Conservation (phyloP, 2,888 invertebrate species). For the Drosophila tripunctata region DNA sequence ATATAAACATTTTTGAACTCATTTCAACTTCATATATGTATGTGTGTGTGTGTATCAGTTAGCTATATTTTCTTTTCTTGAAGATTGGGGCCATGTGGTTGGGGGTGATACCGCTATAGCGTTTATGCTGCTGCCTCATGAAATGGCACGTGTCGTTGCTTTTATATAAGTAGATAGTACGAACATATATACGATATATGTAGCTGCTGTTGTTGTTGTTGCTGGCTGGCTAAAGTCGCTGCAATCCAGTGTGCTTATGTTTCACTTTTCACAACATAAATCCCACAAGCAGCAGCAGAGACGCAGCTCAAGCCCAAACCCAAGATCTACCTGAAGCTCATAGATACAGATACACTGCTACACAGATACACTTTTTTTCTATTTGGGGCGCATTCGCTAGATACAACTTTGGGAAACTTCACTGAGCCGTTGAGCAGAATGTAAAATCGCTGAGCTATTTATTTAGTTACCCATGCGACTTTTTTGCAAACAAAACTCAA, state of each 20-base stretch:
- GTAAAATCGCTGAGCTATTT: conserved; percentile 72
- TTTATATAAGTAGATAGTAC: conserved; percentile 26
- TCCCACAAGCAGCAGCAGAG: conserved; percentile 59
- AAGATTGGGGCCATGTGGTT: conserved; percentile 16
- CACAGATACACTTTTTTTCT: too few relatives aligned
- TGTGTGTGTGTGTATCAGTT: conserved; percentile 29
- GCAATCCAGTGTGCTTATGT: conserved; percentile 77
- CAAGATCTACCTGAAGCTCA: conserved; percentile 24
- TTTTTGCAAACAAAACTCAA: conserved; percentile 31
- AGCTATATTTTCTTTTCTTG: conserved; percentile 24
- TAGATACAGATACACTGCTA: conserved; percentile 32
- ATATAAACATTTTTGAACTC: conserved; percentile 79
- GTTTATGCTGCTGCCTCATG: conserved; percentile 65
- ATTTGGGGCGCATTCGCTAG: conserved; percentile 16
- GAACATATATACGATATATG: conserved; percentile 7
- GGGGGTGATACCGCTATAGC: conserved; percentile 14
- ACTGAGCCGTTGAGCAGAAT: conserved; percentile 37
- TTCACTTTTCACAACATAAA: conserved; percentile 80
- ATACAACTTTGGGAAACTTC: conserved; percentile 63
- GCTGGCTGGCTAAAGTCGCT: conserved; percentile 57
- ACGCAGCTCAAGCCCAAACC: conserved; percentile 49
- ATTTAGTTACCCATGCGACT: conserved; percentile 63
- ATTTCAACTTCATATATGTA: conserved; percentile 66
- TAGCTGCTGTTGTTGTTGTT: conserved; percentile 30
- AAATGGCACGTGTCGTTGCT: conserved; percentile 74